phyloP scores from a whole-genome alignment of 2,888 invertebrate species.

The Dryadula phaetusa region DNA sequence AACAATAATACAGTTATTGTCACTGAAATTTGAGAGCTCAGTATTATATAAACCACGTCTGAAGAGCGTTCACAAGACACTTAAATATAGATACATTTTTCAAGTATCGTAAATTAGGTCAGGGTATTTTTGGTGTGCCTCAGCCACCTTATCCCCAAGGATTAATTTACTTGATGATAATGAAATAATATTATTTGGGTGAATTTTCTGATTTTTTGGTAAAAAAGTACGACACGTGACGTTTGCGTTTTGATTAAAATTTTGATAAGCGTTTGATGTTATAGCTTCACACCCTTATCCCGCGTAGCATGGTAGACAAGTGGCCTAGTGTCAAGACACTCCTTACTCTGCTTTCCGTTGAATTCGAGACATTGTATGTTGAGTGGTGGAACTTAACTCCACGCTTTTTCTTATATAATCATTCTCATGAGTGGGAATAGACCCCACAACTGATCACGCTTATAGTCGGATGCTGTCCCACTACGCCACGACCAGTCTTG shows the following conservation, averaged over 20 bases:
- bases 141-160: background rate
- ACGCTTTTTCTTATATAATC: too few species aligned
- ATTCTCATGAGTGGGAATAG: too few species aligned
- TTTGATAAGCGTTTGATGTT: too few species aligned
- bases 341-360: too few species aligned
- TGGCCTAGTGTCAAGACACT: too few species aligned
- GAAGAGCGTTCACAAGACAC: background rate
- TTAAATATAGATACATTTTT: conserved; percentile 22
- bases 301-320: too few species aligned
- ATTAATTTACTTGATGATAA: background rate
- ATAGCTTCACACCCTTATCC: too few species aligned
- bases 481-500: too few species aligned
- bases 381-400: too few species aligned
- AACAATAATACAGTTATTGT: conserved; percentile 5
- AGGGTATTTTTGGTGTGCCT: background rate
- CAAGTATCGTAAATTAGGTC: conserved; percentile 20
- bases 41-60: background rate
- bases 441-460: too few species aligned
- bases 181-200: background rate
- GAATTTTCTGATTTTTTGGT: background rate
- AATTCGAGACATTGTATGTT: too few species aligned
- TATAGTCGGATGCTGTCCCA: too few species aligned
- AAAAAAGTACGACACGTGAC: background rate
- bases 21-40: background rate
- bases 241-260: background rate